Evolutionary conservation across 1,140 invertebrate genomes (phyloP), one percentile per base, ranked within the genome.

Genomic region (Brachionus asplanchnoidis): DNA sequence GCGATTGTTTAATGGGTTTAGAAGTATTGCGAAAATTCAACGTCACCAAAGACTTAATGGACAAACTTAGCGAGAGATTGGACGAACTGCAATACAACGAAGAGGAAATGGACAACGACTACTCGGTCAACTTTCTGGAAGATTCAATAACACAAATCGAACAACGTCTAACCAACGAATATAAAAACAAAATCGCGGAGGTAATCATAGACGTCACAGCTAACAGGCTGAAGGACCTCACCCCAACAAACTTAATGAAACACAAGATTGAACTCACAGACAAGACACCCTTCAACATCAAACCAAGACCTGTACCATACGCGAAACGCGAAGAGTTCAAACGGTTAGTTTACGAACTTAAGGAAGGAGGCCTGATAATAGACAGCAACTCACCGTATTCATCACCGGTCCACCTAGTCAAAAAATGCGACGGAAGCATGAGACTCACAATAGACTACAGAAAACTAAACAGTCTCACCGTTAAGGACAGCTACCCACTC

Each of bases 391-490:
- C 73, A 20, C 42, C 14, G 23, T 78, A 53, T 46, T 46, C 40
- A 46, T 78, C 73, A 40, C 73, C 73, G n/a, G 42, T 78, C 20
- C 42, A 46, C 9, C 42, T 78, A 12, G 73, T 78, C 5, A 46
- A 78, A 44, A 78, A 78, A 78, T 26, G 42, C 42, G 50, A 78
- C n/a, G 75, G 75, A 9, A 78, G n/a, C 28, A 40, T 56, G 17
- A 78, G 75, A 56, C 0, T 78, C 14, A 78, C 50, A 44, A 50
- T 32, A 1, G 28, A 32, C 1, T 32, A 32, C 26, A 40, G 28
- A 42, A 46, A 78, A 56, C 36, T 46, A 14, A 84, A 73, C 17
- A 40, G 17, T 20, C 4, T 75, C 6, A 84, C 70, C 28, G 14
- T 50, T 1, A 32, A 14, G 28, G 83, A 84, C 42, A 20, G 8